A percentile compares a stretch with the other conserved stretches of the same genome.
Evolutionary conservation across 2,113 vertebrate species (phyloP).

Genomic region (Eurystomus gularis): DNA sequence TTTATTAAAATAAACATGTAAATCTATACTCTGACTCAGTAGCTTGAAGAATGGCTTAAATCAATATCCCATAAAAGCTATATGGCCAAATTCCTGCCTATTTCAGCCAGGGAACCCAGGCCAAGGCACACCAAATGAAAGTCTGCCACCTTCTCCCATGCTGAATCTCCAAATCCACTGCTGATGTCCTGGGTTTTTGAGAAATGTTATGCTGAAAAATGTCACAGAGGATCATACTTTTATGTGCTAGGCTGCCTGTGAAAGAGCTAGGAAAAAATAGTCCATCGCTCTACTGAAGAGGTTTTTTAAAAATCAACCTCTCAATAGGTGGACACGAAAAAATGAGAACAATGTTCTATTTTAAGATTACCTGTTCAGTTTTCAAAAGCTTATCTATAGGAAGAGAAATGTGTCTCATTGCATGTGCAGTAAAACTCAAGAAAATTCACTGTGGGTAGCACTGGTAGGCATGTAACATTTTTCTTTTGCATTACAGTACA

Average conservation of each 20-base stretch:
- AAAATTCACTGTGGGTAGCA: background rate
- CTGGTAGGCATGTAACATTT: background rate
- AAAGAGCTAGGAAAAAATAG: background rate
- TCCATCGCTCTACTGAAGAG: background rate
- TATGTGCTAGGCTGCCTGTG: background rate
- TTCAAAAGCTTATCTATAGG: background rate
- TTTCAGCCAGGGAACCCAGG: background rate
- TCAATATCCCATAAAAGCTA: background rate
- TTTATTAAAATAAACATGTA: background rate
- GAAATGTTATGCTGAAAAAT: background rate
- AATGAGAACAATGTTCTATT: conserved; percentile 13
- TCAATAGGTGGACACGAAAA: background rate
- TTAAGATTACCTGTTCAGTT: background rate
- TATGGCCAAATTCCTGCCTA: background rate
- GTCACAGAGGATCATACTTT: background rate
- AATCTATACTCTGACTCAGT: background rate
- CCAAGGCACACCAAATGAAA: background rate
- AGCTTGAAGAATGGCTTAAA: background rate
- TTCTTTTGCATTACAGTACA: background rate
- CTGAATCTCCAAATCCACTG: background rate
- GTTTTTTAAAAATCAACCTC: background rate
- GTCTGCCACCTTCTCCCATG: background rate
- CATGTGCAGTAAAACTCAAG: background rate
- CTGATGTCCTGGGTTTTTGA: conserved; percentile 29
- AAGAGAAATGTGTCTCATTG: background rate